Evolutionary conservation across 2,888 invertebrate species (phyloP), one percentile per base, ranked within the genome.

Genomic region (Eupithecia subfuscata): DNA sequence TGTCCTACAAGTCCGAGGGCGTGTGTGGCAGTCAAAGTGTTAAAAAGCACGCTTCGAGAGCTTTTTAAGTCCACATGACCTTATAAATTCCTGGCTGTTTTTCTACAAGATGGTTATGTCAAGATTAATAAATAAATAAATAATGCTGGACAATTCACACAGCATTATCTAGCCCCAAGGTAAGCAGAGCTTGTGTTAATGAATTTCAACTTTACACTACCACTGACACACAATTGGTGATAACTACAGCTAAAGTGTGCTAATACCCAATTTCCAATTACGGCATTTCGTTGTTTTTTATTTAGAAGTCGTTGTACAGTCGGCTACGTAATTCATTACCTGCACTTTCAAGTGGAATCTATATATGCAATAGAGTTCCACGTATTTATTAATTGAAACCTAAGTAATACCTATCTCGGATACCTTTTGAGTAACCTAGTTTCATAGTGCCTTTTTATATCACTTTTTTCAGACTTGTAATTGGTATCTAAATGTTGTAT

Each of bases 261-360:
- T 89, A 86, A 88, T 87, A 85, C 86, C 83, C 82, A 85, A 87
- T 90, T 89, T 87, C 84, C 89, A 89, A 89, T 89, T 90, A 88
- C 83, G 78, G 82, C 72, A 69, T 67, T 84, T 85, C 81, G 78
- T 81, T 81, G 84, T 88, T 91, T 90, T 90, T 88, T 82, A 56
- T 56, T 89, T 75, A 82, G 85, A 86, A 85, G 84, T 84, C 76
- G 85, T 83, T 80, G 81, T 70, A 67, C 40, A 67, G 67, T 67
- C 67, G 22, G 4, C 40, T 30, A 65, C 65, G 8, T 37, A 14
- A n/a, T 34, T n/a, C 14, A 16, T 64, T 34, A 64, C n/a, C n/a
- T n/a, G n/a, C 34, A 34, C 8, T 48, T n/a, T 18, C 1, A 48
- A 48, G n/a, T 52, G 8, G n/a, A 52, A n/a, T 1, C 9, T 52